phyloP scores from a whole-genome alignment of 1,140 invertebrate species.

The Heliconius hermathena region DNA sequence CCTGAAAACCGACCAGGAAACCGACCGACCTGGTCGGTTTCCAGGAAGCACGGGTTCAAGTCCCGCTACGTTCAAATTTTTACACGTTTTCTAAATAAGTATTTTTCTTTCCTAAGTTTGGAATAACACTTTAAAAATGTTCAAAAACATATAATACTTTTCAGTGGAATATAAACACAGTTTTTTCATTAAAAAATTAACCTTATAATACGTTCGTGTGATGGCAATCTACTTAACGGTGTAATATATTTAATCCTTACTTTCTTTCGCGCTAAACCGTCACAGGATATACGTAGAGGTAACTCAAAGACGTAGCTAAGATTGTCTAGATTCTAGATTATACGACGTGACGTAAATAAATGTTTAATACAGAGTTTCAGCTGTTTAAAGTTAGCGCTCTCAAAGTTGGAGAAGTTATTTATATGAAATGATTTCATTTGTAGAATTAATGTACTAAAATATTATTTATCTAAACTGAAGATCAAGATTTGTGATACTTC shows the following conservation, averaged over 20 bases:
- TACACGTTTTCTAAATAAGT: too few relatives aligned
- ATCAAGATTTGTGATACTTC: too few relatives aligned
- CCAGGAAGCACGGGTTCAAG: too few relatives aligned
- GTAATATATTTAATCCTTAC: constrained; percentile 4
- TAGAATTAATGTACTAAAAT: too few relatives aligned
- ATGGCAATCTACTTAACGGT: neutral
- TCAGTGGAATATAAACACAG: neutral
- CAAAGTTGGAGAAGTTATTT: neutral
- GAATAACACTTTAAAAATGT: too few relatives aligned
- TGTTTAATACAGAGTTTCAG: neutral
- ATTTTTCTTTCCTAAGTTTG: too few relatives aligned
- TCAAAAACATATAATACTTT: neutral
- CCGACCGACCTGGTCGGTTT: too few relatives aligned
- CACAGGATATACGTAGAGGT: constrained; percentile 1
- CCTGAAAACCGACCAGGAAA: too few relatives aligned
- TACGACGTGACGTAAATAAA: neutral
- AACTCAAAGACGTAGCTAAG: constrained; percentile 3
- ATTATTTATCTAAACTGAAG: too few relatives aligned
- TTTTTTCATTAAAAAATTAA: neutral
- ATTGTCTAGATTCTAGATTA: constrained; percentile 13
- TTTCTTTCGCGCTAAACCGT: constrained; percentile 8
- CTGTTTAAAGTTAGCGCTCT: neutral
- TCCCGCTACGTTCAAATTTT: too few relatives aligned
- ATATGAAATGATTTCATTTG: neutral
- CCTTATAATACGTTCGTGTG: neutral